Base-by-base conservation (phyloP, 2,113 vertebrate genomes). In the Colius striatus region DNA sequence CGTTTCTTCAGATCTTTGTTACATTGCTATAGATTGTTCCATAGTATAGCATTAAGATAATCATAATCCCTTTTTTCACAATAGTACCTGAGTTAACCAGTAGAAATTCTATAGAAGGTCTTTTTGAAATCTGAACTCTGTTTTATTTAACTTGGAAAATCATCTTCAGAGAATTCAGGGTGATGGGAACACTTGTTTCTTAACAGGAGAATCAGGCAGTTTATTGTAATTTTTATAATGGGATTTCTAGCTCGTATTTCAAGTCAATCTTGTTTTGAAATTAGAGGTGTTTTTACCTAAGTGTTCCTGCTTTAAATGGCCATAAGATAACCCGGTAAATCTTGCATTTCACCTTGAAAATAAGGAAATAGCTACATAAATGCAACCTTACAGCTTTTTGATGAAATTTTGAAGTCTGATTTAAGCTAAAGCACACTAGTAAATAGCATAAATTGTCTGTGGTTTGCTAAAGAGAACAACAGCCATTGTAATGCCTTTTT, bases 281-380 rank as follows among this genome's bases (percentile, higher is more conserved):
- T 96, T 89, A 94, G 90, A 77, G 84, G 45, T 50, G 6, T 84
- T 94, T 93, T 93, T 74, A n/a, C 50, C 81, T 20, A 82, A 92
- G n/a, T 57, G 53, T 51, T 95, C 38, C 48, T 68, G 13, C 53
- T 68, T 93, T 83, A 89, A 86, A 41, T 55, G 85, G 72, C 60
- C 15, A 0, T 54, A 41, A 92, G 45, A 45, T 86, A 90, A 93
- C 82, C 22, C 36, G 43, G 58, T 47, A 68, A 78, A 76, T 84
- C 78, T 47, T 27, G 5, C 36, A 18, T 92, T 92, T 90, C 70
- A 87, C 61, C 58, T 66, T 54, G 58, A 87, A 95, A 91, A 76
- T 75, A 57, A 81, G 77, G 70, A 68, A 96, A 84, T 61, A 68
- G 61, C 72, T 74, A 19, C 45, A 18, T 84, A 92, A 96, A 67